Base-by-base conservation (phyloP, 2,113 vertebrate genomes). In the Pseudopodoces humilis region DNA sequence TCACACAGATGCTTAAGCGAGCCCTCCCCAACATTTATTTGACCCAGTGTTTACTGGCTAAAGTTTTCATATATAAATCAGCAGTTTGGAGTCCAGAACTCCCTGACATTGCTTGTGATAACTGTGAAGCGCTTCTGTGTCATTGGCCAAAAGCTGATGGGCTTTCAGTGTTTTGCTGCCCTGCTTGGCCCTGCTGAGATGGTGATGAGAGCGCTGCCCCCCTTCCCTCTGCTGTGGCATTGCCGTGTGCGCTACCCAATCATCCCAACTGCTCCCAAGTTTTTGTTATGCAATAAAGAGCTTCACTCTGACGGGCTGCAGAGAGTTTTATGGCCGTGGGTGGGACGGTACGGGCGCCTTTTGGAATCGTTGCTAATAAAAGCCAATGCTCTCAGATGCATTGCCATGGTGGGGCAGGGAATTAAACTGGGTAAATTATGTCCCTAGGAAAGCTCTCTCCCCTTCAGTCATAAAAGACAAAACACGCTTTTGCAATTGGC, bases 401-500 rank as follows among this genome's bases (percentile, higher is more conserved):
- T 43, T 69, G 31, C 41, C 18, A 69, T 55, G 70, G n/a, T 0
- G 1, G 47, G 39, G 27, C 55, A 62, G 6, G 15, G 24, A 44
- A 35, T 59, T 47, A 62, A 67, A 55, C 0, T 6, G 37, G 77
- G 71, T 11, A 19, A 44, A 37, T 14, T 4, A 6, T 3, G 23
- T 39, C 70, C 83, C 88, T 46, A 24, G 63, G 69, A 69, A 37
- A 68, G 46, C 6, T 33, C 2, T 21, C 22, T 37, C 70, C 10
- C 37, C 1, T 33, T 50, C 33, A 49, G 62, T 7, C 22, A 4
- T 43, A 63, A 52, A 93, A 95, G 74, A 96, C 89, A 81, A 94
- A 96, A 59, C 84, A 89, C 33, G 3, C 24, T 1, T 83, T 95
- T 97, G 98, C 98, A 98, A 98, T 99, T 99, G 98, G 98, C 98